Evolutionary conservation across 35 echinoderm and acorn worm genomes (phyloP).

Genomic region (Strongylocentrotus purpuratus): DNA sequence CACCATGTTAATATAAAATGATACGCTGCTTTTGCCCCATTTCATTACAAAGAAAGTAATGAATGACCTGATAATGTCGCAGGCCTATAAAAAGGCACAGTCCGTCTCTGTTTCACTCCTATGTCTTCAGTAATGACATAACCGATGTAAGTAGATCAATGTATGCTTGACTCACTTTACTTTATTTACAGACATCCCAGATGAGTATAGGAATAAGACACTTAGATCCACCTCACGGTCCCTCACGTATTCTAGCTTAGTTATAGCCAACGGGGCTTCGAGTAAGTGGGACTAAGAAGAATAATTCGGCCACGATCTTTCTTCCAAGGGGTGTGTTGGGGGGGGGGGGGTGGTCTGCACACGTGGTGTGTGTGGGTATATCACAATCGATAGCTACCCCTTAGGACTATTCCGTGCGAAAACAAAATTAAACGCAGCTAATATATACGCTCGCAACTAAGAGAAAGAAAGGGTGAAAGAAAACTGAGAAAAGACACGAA

Average conservation of each 20-base stretch:
- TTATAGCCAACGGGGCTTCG: not conserved
- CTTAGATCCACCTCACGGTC: not conserved
- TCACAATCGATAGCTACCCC: not conserved
- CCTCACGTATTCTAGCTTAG: not conserved
- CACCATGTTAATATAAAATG: no score
- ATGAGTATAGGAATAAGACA: not conserved
- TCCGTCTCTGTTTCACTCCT: not conserved
- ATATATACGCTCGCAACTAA: not conserved
- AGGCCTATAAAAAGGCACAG: not conserved
- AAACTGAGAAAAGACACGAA: no score
- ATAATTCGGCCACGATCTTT: slow-evolving; percentile 5
- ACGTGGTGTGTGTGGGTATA: not conserved
- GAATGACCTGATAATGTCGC: no score
- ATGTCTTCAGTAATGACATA: not conserved
- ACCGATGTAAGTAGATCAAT: not conserved
- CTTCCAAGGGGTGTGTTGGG: not conserved
- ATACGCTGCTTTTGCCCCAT: no score
- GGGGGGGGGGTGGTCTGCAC: not conserved
- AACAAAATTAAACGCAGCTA: not conserved
- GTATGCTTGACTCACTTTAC: not conserved
- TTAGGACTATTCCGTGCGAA: not conserved
- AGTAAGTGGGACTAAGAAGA: slow-evolving; percentile 16
- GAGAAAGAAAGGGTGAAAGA: not conserved
- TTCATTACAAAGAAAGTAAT: no score
- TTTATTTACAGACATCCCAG: not conserved